Conservation (phyloP, 2,113 vertebrate species). For the Phrynosoma blainvillii region DNA sequence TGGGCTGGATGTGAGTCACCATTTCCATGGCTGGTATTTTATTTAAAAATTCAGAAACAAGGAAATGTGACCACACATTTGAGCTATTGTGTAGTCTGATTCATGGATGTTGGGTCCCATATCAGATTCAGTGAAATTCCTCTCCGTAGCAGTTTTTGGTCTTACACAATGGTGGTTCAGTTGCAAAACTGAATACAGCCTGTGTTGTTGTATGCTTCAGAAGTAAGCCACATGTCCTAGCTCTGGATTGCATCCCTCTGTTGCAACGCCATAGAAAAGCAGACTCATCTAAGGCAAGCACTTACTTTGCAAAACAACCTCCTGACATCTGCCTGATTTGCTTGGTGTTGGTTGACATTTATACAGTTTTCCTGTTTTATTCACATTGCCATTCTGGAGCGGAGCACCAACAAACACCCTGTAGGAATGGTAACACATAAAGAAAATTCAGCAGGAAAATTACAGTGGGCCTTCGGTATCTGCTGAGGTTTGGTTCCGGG, state of each 20-base stretch:
- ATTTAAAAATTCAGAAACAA: not conserved
- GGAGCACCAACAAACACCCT: slow-evolving; percentile 63
- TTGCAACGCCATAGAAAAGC: not conserved
- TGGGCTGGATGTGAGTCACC: not conserved
- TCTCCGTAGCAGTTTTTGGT: too few species aligned
- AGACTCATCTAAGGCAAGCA: not conserved
- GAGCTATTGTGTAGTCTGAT: not conserved
- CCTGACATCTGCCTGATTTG: slow-evolving; percentile 25
- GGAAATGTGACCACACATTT: not conserved
- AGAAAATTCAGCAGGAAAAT: not conserved
- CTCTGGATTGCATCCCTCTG: not conserved
- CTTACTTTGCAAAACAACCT: slow-evolving; percentile 53
- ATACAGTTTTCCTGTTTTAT: slow-evolving; percentile 55
- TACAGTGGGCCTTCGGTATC: too few species aligned
- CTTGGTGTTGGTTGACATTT: slow-evolving; percentile 5
- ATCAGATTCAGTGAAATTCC: not conserved
- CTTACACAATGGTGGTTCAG: not conserved
- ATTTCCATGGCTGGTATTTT: not conserved
- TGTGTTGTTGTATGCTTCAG: too few species aligned
- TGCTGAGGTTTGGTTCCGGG: too few species aligned
- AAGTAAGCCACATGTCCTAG: too few species aligned
- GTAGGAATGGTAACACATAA: not conserved
- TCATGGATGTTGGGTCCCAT: not conserved
- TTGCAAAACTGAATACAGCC: not conserved
- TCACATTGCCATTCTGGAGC: slow-evolving; percentile 33